Conservation (phyloP, 2,888 invertebrate genomes). For the Troides helena region DNA sequence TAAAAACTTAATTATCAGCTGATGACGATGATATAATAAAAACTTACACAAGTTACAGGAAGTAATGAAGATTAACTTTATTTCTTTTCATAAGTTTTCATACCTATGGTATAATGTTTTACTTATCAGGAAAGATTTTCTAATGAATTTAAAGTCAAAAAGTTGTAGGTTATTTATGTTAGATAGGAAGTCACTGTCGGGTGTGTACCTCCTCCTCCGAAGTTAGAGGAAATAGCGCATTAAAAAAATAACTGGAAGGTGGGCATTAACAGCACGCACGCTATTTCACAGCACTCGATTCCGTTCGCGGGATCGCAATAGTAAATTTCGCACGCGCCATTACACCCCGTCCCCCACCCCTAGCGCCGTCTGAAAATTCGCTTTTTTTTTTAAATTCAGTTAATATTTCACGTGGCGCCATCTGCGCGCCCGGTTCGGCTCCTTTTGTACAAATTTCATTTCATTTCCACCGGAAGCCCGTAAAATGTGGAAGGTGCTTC, state of each 20-base stretch:
- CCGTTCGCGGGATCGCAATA: constrained; percentile 50
- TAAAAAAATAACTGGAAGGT: constrained; percentile 14
- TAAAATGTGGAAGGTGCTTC: constrained; percentile 29
- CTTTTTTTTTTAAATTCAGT: constrained; percentile 66
- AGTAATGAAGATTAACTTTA: too few species aligned
- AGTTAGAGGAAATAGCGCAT: too few species aligned
- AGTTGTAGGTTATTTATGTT: too few species aligned
- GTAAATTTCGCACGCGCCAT: constrained; percentile 70
- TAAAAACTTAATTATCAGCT: too few species aligned
- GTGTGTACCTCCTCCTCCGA: too few species aligned
- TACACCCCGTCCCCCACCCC: constrained; percentile 40
- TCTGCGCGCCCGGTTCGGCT: constrained; percentile 53
- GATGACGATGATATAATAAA: too few species aligned
- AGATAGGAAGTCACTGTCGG: too few species aligned
- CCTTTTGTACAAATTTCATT: constrained; percentile 47
- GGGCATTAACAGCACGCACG: constrained; percentile 32
- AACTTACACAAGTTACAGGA: too few species aligned
- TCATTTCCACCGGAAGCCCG: constrained; percentile 33
- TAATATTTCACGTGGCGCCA: constrained; percentile 72
- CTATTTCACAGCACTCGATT: constrained; percentile 34
- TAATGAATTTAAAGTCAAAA: too few species aligned
- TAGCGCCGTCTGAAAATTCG: constrained; percentile 44
- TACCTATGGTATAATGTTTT: too few species aligned
- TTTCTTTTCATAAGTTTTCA: too few species aligned
- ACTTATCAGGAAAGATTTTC: too few species aligned